A percentile compares a stretch with the other conserved stretches of the same genome.
Evolutionary conservation across 2,113 vertebrate species (phyloP).

Genomic region (Prionailurus bengalensis): DNA sequence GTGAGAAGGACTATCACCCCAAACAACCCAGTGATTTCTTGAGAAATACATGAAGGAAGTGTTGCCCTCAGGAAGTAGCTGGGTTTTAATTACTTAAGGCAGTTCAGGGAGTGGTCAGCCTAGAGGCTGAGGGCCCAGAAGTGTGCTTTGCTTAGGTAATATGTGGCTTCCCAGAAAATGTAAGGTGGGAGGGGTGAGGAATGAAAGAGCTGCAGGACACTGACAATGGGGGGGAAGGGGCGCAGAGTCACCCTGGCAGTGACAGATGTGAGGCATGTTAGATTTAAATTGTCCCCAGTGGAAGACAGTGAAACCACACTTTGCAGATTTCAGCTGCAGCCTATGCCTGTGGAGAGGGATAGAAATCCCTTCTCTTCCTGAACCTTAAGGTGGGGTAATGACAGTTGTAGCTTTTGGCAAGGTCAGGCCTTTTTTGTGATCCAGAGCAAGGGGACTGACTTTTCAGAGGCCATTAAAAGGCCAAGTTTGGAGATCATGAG

Average conservation of each 20-base stretch:
- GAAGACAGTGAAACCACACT: background rate
- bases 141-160: background rate
- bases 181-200: too few species aligned
- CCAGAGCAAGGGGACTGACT: too few species aligned
- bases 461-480: background rate
- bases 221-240: rapidly evolving
- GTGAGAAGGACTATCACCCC: background rate
- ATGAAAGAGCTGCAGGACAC: too few species aligned
- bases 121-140: background rate
- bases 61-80: background rate
- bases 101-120: background rate
- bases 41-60: background rate
- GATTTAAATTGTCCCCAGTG: background rate
- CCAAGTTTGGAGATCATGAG: background rate
- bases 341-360: background rate
- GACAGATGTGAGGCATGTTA: background rate
- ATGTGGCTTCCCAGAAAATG: background rate
- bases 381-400: background rate
- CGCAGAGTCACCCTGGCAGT: rapidly evolving
- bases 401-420: background rate
- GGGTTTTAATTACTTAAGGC: background rate
- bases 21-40: background rate
- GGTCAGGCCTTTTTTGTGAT: background rate
- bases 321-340: too few species aligned
- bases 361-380: background rate